Evolutionary conservation across 2,888 invertebrate genomes (phyloP).

Genomic region (Sabellastarte sp.): DNA sequence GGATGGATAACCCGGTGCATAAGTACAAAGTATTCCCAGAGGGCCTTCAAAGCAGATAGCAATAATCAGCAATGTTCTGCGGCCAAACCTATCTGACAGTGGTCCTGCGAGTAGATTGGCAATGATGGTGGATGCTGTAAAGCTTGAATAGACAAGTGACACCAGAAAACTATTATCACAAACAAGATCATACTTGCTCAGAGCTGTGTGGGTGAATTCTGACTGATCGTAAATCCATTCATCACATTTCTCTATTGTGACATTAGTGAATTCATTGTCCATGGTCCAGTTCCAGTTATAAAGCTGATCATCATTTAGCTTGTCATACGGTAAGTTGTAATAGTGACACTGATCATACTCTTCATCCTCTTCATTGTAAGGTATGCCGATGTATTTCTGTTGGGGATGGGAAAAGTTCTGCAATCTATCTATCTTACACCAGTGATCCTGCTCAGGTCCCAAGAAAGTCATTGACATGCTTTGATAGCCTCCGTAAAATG

Average conservation of each 20-base stretch:
- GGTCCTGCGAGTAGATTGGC: neutral
- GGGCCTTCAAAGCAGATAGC: neutral
- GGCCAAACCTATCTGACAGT: neutral
- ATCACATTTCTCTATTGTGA: neutral
- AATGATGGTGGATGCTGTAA: neutral
- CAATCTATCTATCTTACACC: constrained; percentile 1
- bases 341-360: neutral
- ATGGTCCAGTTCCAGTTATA: neutral
- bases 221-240: neutral
- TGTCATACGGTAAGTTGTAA: neutral
- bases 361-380: neutral
- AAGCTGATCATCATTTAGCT: neutral
- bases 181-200: neutral
- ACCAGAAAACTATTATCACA: neutral
- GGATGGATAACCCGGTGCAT: neutral
- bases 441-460: neutral
- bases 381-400: neutral
- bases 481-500: neutral
- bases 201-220: neutral
- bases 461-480: constrained; percentile 2
- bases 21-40: neutral
- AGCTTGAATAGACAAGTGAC: neutral
- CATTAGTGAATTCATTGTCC: neutral
- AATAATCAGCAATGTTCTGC: neutral
- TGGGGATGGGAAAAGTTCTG: neutral